Evolutionary conservation across 2,888 invertebrate genomes (phyloP), one percentile per base, ranked within the genome.

Genomic region (Pimpla rufipes): DNA sequence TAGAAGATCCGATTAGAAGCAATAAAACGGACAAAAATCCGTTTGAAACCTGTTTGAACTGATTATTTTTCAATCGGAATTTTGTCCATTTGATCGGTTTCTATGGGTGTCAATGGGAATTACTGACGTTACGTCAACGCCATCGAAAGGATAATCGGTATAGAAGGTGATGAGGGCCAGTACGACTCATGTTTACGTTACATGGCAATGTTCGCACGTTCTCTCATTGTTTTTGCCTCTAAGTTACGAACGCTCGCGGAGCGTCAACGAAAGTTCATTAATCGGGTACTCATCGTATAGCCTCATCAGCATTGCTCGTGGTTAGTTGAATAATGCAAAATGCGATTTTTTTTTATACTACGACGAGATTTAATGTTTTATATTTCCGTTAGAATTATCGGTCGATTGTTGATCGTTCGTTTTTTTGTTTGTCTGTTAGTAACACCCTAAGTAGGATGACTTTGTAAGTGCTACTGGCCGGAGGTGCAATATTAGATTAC

Each of bases 401-500:
- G 73, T 70, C 42, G 64, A 73, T 77, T 47, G 18, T 40, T 23
- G 5, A 37, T 50, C 23, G 23, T 66, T 64, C 37, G 42, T 71
- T 40, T 42, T 35, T 47, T 29, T 79, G 16, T 40, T 45, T n/a
- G 13, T 18, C 37, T 66, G 80, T 18, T 11, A 35, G 42, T 13
- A 74, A 73, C 42, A 78, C n/a, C 11, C 18, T 66, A 40, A 13
- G 37, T 62, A 42, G 40, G 37, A 62, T 50, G 23, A 71, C 37
- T 18, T 68, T 13, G 55, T 40, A 40, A 47, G 64, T 68, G 59
- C 42, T 59, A 73, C 45, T 64, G 90, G 90, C 91, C 90, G 90
- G 88, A 85, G 79, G 89, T 91, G 91, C 91, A 91, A 91, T 91
- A 89, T 83, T 88, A 89, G 64, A 37, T 52, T 86, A 76, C 70